Base-by-base conservation (phyloP, 2,888 invertebrate species). In the Calliphora vomitoria region DNA sequence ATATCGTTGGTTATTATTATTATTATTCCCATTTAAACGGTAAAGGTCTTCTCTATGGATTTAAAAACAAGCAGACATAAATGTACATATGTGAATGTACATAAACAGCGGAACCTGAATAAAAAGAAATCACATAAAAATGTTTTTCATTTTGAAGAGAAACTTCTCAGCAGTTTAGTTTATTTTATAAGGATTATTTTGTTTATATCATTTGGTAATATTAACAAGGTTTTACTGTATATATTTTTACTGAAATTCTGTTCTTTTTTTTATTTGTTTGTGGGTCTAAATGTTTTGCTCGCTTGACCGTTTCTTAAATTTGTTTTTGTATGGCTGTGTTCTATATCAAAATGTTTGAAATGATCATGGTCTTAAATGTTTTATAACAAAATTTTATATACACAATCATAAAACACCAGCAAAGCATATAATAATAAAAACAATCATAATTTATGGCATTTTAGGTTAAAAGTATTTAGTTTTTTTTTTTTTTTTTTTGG, bases 371-470 rank as follows among this genome's bases (percentile, higher is more conserved):
- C 71, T 79, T 79, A 83, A 78, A 88, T 62, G 58, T 72, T 79
- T 82, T 20, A 78, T 41, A 75, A 64, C 47, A 55, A 8, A 55
- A 11, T 60, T 60, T 69, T 82, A 35, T 35, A 8, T 18, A 8
- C 47, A 11, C 8, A 58, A 31, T 15, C 15, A 66, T n/a, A 35
- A 62, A 35, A 35, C 11, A 6, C 25, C 44, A 20, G 4, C 35
- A 35, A 58, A 68, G 35, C 55, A 31, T 69, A 55, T 38, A 62
- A 82, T 60, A 62, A 68, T 18, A 86, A 74, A 60, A 20, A 68
- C 58, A 64, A 74, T 82, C 62, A 79, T 86, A 82, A 86, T 86
- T 86, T 86, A 79, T 85, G 72, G 76, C 76, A 60, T 58, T 85
- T 78, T 58, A 53, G 20, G 41, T 74, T 25, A 20, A 47, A 69